These are phyloP conservation scores for Cynodonichthys magdalenae DNA, from an alignment of 2,797 vertebrate species.

Conservation along the genomic window DNA sequence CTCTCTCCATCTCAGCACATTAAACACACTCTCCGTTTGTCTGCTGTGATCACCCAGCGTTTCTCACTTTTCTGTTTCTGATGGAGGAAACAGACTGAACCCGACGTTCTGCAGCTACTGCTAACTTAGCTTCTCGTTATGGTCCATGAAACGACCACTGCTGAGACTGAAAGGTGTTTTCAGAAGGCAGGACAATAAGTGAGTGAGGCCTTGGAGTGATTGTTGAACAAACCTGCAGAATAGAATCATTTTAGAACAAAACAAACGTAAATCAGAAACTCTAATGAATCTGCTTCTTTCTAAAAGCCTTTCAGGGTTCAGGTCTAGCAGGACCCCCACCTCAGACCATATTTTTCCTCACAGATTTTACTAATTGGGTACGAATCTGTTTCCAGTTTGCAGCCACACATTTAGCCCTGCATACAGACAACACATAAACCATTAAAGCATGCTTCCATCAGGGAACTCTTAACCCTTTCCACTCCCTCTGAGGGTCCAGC, in stretches of 20 bases:
- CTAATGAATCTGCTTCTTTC: slow-evolving; percentile 4
- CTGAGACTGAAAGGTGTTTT: slow-evolving; percentile 19
- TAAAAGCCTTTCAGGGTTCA: not conserved
- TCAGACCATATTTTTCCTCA: no score
- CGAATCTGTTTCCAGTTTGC: no score
- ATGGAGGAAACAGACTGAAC: not conserved
- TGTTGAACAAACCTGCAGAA: slow-evolving; percentile 32
- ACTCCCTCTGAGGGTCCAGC: no score
- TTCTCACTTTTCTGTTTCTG: no score
- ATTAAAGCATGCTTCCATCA: no score
- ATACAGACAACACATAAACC: no score
- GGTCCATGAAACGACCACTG: slow-evolving; percentile 18
- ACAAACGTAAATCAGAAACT: slow-evolving; percentile 16
- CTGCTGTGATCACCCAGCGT: not conserved
- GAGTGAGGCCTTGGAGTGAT: slow-evolving; percentile 13
- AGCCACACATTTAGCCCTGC: no score
- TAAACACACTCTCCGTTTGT: not conserved
- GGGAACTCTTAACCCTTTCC: no score
- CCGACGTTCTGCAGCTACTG: slow-evolving; percentile 7
- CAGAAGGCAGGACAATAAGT: slow-evolving; percentile 26
- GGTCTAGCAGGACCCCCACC: not conserved
- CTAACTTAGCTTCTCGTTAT: slow-evolving; percentile 31
- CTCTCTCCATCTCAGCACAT: not conserved
- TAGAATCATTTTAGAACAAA: not conserved
- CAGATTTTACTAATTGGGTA: no score